These are phyloP conservation scores for Linurgus olivaceus DNA, from an alignment of 2,797 vertebrate species.

Conservation along the genomic window DNA sequence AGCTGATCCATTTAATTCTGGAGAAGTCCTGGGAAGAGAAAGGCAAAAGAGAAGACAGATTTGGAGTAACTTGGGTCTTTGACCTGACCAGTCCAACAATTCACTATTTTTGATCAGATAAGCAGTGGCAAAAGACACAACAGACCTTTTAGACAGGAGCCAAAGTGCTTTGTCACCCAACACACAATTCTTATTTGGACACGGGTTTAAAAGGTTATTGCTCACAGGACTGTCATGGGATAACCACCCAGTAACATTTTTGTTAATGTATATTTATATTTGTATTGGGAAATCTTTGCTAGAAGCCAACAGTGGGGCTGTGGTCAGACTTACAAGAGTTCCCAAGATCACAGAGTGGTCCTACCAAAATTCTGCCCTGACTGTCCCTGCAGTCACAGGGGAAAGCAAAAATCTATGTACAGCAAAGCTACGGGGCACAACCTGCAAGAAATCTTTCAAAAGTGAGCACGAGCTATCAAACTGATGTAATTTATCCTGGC, in stretches of 20 bases:
- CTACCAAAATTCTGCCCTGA: not conserved
- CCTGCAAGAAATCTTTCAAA: not conserved
- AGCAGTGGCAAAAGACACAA: not conserved
- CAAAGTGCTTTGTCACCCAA: not conserved
- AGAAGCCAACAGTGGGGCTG: not conserved
- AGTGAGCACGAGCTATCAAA: not conserved
- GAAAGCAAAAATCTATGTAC: not conserved
- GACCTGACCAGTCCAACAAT: not conserved
- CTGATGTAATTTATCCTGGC: not conserved
- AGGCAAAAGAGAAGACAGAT: not conserved
- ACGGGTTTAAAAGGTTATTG: not conserved
- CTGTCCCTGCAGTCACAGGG: not conserved
- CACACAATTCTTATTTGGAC: not conserved
- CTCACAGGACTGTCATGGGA: not conserved
- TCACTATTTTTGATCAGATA: not conserved
- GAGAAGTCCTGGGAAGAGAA: not conserved
- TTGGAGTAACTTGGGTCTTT: not conserved
- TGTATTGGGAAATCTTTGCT: not conserved
- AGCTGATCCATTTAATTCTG: not conserved
- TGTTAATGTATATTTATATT: not conserved
- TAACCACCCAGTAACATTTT: not conserved
- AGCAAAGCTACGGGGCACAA: fast-evolving
- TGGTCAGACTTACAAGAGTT: not conserved
- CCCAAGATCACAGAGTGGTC: not conserved
- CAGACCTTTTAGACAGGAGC: not conserved